These are phyloP conservation scores for Loris lydekkerianus DNA, from an alignment of 2,797 vertebrate species.

Conservation along the genomic window DNA sequence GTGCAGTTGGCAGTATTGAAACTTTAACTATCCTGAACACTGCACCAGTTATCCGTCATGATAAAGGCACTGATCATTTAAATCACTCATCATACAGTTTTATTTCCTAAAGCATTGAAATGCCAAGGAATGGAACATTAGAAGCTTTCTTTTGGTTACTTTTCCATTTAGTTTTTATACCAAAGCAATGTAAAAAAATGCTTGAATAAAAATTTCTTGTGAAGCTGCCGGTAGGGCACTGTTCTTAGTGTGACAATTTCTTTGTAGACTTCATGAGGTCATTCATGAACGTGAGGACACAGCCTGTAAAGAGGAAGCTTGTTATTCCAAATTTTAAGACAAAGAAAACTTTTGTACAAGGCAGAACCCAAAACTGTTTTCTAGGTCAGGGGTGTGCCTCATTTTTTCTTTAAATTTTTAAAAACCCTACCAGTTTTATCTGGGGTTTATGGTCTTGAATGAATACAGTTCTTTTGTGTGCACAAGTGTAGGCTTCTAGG, in stretches of 20 bases:
- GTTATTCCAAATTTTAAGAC: not conserved
- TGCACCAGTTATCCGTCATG: not conserved
- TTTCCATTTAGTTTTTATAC: constrained; percentile 4
- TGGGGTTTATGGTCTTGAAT: constrained; percentile 48
- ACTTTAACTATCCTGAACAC: not conserved
- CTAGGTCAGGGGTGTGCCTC: constrained; percentile 47
- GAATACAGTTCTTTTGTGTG: constrained; percentile 25
- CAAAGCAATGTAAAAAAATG: not conserved
- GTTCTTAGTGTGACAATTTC: constrained; percentile 9
- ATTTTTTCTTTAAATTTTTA: not conserved
- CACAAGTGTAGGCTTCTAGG: not conserved
- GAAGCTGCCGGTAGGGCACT: not conserved
- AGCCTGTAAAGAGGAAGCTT: not conserved
- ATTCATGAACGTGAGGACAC: not conserved
- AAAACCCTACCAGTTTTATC: constrained; percentile 45
- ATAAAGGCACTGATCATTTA: constrained; percentile 22
- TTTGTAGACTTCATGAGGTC: not conserved
- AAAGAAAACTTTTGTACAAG: constrained; percentile 56
- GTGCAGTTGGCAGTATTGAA: not conserved
- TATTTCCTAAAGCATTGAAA: not conserved
- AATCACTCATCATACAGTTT: not conserved
- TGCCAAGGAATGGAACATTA: not conserved
- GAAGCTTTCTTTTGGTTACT: not conserved
- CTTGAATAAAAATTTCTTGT: not conserved
- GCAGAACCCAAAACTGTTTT: not conserved